Conservation (phyloP, 2,797 vertebrate genomes). For the Staurois parvus region DNA sequence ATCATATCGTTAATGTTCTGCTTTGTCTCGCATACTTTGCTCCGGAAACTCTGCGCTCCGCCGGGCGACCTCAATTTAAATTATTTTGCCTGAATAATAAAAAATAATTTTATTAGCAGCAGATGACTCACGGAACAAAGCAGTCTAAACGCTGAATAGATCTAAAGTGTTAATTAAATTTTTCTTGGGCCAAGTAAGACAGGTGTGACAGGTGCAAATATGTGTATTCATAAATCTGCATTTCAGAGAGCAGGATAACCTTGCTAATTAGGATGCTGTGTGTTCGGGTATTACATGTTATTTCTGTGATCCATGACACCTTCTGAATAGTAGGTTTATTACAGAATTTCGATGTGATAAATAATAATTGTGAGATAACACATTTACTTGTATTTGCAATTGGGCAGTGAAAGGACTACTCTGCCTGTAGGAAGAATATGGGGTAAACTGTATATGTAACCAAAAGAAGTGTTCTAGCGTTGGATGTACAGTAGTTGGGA, state of each 20-base stretch:
- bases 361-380: background rate
- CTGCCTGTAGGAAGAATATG: too few species aligned
- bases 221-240: background rate
- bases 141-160: background rate
- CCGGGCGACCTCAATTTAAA: slow-evolving; percentile 28
- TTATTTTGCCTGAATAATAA: slow-evolving; percentile 38
- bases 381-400: background rate
- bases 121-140: slow-evolving; percentile 26
- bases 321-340: background rate
- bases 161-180: slow-evolving; percentile 40
- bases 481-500: background rate
- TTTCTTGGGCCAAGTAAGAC: slow-evolving; percentile 3
- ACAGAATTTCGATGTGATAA: background rate
- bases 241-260: background rate
- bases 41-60: slow-evolving; percentile 10
- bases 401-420: too few species aligned
- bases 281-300: background rate
- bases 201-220: slow-evolving; percentile 17
- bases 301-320: background rate
- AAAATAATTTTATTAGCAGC: slow-evolving; percentile 25
- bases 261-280: slow-evolving; percentile 3
- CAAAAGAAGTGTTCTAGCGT: background rate
- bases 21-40: slow-evolving; percentile 11
- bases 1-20: slow-evolving; percentile 7
- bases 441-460: too few species aligned